Percentiles rank a stretch among this genome's conserved stretches.
Conservation (phyloP, 2,888 invertebrate genomes). For the Ochropleura leucogaster region DNA sequence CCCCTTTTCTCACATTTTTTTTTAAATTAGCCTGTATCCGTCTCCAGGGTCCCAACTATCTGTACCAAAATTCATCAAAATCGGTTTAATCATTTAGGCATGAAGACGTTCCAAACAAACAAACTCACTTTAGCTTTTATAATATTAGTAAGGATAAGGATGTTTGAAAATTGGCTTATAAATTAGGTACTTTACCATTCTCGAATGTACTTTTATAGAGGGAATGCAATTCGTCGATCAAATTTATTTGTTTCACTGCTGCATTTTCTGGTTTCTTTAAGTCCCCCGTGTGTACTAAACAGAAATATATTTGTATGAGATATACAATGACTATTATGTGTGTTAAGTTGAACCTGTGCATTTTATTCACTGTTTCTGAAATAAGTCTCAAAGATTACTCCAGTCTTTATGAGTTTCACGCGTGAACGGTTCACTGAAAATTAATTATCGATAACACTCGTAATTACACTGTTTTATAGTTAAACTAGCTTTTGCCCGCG, state of each 20-base stretch:
- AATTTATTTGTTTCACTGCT: conserved; percentile 56
- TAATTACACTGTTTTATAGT: conserved; percentile 13
- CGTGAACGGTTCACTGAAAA: conserved; percentile 75
- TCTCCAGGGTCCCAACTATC: too few species aligned
- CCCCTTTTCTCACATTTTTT: too few species aligned
- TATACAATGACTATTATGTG: conserved; percentile 30
- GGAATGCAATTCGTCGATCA: conserved; percentile 69
- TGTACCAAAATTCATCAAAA: too few species aligned
- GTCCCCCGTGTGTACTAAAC: conserved; percentile 42
- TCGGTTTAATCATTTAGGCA: too few species aligned
- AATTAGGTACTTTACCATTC: conserved; percentile 63
- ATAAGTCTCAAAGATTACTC: conserved; percentile 44
- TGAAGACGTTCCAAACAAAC: too few species aligned
- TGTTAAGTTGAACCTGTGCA: background rate
- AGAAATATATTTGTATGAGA: conserved; percentile 3
- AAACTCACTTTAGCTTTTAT: too few species aligned
- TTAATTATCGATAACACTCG: conserved; percentile 70
- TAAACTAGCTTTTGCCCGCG: too few species aligned
- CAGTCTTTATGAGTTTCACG: conserved; percentile 56
- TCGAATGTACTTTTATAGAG: conserved; percentile 73
- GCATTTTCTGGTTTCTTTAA: conserved; percentile 11
- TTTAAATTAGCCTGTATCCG: too few species aligned
- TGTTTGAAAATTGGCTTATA: background rate
- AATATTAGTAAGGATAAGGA: background rate
- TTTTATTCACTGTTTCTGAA: conserved; percentile 20